phyloP scores from a whole-genome alignment of 1,140 invertebrate species.

The Drosophila triauraria region DNA sequence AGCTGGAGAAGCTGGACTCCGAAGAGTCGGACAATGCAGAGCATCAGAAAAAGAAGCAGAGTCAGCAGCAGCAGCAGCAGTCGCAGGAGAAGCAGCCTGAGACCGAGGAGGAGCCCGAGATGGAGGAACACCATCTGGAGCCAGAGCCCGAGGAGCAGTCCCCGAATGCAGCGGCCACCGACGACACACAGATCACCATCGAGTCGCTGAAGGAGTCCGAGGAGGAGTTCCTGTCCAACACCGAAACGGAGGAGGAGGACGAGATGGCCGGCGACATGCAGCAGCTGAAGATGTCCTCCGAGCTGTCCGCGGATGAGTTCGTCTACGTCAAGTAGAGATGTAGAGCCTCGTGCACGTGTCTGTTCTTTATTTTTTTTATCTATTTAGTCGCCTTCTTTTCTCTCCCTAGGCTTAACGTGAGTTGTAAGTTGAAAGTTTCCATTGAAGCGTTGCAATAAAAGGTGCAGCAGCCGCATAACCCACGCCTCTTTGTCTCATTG shows the following conservation, averaged over 20 bases:
- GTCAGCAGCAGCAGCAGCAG: conserved; percentile 2
- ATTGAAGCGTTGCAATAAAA: conserved; percentile 56
- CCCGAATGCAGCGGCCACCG: conserved; percentile 31
- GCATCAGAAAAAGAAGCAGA: neutral
- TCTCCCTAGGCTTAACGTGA: conserved; percentile 6
- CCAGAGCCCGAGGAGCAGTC: conserved; percentile 24
- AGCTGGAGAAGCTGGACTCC: conserved; percentile 26
- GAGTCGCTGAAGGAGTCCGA: conserved; percentile 71
- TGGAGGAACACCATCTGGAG: conserved; percentile 38
- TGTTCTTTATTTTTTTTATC: conserved; percentile 16
- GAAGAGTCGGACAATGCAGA: conserved; percentile 17
- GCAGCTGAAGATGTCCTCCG: conserved; percentile 2
- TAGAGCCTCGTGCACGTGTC: neutral
- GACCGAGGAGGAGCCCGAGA: conserved; percentile 18
- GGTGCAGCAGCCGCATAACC: conserved; percentile 32
- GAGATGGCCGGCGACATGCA: conserved; percentile 23
- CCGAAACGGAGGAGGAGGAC: conserved; percentile 48
- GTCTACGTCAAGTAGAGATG: conserved; percentile 14
- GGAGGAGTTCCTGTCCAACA: conserved; percentile 54
- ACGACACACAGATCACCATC: conserved; percentile 69
- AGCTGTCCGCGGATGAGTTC: conserved; percentile 15
- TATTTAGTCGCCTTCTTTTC: conserved; percentile 11
- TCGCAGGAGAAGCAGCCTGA: neutral
- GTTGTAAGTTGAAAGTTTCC: neutral
- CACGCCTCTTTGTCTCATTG: neutral